Evolutionary conservation across 1,140 invertebrate species (phyloP).

Genomic region (Saccostrea echinata): DNA sequence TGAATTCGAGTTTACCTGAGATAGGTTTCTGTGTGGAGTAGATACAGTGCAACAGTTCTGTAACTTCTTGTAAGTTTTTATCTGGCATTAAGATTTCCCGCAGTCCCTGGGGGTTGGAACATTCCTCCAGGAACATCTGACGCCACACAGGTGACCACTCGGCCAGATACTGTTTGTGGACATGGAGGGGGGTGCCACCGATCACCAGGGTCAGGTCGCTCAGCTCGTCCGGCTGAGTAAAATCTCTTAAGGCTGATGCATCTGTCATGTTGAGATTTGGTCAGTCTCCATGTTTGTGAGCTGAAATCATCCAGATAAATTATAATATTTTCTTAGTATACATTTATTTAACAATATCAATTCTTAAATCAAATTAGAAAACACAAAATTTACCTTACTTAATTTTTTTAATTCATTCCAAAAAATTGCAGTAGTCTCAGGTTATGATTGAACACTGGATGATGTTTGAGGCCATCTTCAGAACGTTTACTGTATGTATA

Average conservation of each 20-base stretch:
- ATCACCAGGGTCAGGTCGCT: conserved; percentile 71
- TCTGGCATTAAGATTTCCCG: conserved; percentile 69
- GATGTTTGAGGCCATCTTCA: too few relatives aligned
- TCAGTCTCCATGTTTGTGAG: not conserved
- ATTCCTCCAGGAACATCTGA: conserved; percentile 70
- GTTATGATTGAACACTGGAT: too few relatives aligned
- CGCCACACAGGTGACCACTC: conserved; percentile 76
- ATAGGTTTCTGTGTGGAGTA: conserved; percentile 75
- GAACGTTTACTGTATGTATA: too few relatives aligned
- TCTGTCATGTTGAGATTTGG: not conserved
- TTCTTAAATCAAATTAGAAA: too few relatives aligned
- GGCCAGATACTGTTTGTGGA: conserved; percentile 71
- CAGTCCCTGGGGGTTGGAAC: conserved; percentile 61
- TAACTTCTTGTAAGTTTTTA: conserved; percentile 69
- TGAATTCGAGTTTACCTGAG: conserved; percentile 53
- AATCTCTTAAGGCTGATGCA: conserved; percentile 58
- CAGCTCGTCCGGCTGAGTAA: conserved; percentile 68
- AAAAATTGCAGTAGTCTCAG: too few relatives aligned
- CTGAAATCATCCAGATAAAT: not conserved
- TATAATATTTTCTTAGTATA: too few relatives aligned
- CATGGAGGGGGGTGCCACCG: conserved; percentile 68
- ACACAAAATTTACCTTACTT: too few relatives aligned
- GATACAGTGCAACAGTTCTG: conserved; percentile 73
- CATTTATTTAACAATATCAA: too few relatives aligned
- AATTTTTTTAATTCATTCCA: too few relatives aligned